Percentiles rank a stretch among this genome's conserved stretches.
These are phyloP conservation scores for Teleopsis dalmanni DNA, from an alignment of 1,140 invertebrate species.

Conservation along the genomic window DNA sequence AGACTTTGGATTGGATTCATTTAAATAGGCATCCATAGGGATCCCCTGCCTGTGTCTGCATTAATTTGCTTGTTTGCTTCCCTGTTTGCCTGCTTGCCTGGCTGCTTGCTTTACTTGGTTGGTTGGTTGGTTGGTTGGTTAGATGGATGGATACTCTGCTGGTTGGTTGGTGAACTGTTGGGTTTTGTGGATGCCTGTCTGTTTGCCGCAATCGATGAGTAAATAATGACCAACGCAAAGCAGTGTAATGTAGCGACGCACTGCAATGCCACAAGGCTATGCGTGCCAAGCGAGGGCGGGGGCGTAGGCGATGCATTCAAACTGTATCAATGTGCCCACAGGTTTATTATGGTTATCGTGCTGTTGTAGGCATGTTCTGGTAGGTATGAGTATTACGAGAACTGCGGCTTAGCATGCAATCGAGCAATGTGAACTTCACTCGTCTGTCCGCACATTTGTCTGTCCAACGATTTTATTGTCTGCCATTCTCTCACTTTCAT, in stretches of 20 bases:
- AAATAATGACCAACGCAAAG: conserved; percentile 9
- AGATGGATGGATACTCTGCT: background rate
- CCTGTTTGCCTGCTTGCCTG: background rate
- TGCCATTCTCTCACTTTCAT: background rate
- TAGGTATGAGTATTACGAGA: background rate
- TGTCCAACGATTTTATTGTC: background rate
- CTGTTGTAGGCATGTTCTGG: background rate
- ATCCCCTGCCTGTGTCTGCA: conserved; percentile 5
- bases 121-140: background rate
- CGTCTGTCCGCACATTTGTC: background rate
- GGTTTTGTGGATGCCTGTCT: too few species aligned
- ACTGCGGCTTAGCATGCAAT: background rate
- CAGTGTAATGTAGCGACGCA: conserved; percentile 6
- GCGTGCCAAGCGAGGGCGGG: too few species aligned
- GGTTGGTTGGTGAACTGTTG: background rate
- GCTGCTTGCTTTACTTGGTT: background rate
- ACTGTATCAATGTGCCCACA: background rate
- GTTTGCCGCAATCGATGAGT: conserved; percentile 9
- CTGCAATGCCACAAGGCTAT: background rate
- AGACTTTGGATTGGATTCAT: too few species aligned
- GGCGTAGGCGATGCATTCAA: too few species aligned
- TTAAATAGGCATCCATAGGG: conserved; percentile 1
- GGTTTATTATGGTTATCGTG: background rate
- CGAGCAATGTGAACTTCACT: background rate
- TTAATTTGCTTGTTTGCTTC: background rate